These are phyloP conservation scores for Artemia sinica DNA, from an alignment of 2,888 invertebrate species.

Conservation along the genomic window DNA sequence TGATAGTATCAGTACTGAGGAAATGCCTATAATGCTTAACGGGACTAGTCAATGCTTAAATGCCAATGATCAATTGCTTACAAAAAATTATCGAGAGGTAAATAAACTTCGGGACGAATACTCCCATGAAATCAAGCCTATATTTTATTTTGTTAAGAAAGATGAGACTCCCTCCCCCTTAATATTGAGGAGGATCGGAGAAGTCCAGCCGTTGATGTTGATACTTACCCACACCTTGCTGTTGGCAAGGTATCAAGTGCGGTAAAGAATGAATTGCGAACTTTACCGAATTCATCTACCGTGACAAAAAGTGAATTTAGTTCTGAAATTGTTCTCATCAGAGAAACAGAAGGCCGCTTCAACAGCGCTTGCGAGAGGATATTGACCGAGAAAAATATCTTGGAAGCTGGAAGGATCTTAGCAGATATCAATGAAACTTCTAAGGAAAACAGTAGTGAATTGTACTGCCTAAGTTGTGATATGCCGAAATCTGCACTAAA, in stretches of 20 bases:
- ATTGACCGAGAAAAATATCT: slow-evolving; percentile 10
- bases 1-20: no score
- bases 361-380: slow-evolving; percentile 9
- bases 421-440: slow-evolving; percentile 5
- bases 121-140: no score
- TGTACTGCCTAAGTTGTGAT: slow-evolving; percentile 32
- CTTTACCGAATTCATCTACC: not conserved
- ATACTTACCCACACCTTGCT: slow-evolving; percentile 8
- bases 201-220: not conserved
- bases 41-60: no score
- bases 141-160: no score
- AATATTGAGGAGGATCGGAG: no score
- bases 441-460: not conserved
- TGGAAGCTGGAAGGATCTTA: slow-evolving; percentile 10
- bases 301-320: no score
- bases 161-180: no score
- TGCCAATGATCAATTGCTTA: no score
- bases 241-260: not conserved
- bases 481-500: slow-evolving; percentile 52
- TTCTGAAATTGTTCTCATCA: no score
- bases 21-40: no score
- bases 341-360: not conserved
- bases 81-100: no score
- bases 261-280: not conserved
- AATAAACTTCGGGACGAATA: no score